phyloP scores from a whole-genome alignment of 2,113 vertebrate species.

The Barbus barbus region DNA sequence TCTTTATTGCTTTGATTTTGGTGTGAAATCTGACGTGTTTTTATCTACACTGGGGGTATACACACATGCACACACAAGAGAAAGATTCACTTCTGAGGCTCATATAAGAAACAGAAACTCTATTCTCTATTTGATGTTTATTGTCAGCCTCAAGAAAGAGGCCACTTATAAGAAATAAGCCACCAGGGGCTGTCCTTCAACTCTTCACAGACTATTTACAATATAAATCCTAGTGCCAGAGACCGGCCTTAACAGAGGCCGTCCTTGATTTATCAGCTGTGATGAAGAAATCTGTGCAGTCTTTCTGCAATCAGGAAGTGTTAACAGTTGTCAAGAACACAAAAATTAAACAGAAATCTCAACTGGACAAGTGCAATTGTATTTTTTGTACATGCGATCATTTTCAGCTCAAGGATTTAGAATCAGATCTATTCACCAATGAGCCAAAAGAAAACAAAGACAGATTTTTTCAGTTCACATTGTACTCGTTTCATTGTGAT shows the following conservation, averaged over 20 bases:
- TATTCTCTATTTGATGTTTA: constrained; percentile 44
- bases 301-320: not conserved
- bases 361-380: constrained; percentile 28
- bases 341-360: not conserved
- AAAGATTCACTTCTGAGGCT: not conserved
- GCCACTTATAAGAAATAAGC: constrained; percentile 44
- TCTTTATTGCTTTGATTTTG: not conserved
- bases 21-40: not conserved
- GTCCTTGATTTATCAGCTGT: not conserved
- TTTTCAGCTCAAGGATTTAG: not conserved
- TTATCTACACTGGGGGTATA: not conserved
- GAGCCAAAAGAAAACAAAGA: not conserved
- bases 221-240: constrained; percentile 18
- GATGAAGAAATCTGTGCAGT: not conserved
- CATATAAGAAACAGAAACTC: constrained; percentile 45
- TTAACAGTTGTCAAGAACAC: not conserved
- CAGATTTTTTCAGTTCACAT: not conserved
- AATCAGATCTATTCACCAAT: not conserved
- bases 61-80: not conserved
- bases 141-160: constrained; percentile 56
- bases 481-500: not conserved
- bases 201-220: constrained; percentile 50
- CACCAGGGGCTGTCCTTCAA: constrained; percentile 24
- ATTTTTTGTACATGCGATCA: not conserved
- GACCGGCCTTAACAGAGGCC: constrained; percentile 2